phyloP scores from a whole-genome alignment of 2,113 vertebrate species.

The Hiodon alosoides region DNA sequence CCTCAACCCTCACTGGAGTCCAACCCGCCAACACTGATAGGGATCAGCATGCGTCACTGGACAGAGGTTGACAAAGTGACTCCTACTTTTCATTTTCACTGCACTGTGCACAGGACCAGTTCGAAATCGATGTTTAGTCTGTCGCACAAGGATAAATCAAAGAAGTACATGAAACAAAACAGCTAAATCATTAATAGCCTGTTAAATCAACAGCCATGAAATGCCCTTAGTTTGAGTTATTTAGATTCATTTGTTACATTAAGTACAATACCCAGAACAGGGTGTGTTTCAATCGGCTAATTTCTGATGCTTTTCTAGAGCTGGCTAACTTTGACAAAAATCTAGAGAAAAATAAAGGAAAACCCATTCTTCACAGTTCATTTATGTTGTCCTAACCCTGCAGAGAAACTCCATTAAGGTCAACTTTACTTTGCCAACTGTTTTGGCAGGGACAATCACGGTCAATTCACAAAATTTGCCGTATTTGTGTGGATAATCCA shows the following conservation, averaged over 20 bases:
- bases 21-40: neutral
- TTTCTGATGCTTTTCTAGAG: neutral
- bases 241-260: too few species aligned
- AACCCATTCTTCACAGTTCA: neutral
- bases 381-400: neutral
- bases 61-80: neutral
- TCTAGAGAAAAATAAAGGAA: neutral
- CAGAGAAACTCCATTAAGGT: conserved; percentile 8
- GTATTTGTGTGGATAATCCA: conserved; percentile 28
- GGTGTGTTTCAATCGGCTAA: neutral
- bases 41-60: too few species aligned
- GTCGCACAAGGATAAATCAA: neutral
- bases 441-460: conserved; percentile 5
- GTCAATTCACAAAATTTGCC: conserved; percentile 6
- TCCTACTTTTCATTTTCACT: neutral
- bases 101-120: neutral
- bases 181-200: neutral
- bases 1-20: neutral
- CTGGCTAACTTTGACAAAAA: neutral
- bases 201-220: neutral
- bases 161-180: neutral
- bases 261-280: neutral
- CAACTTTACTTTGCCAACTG: neutral
- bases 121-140: neutral
- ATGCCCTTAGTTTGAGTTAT: neutral